Percentiles rank a stretch among this genome's conserved stretches.
These are phyloP conservation scores for Vombatus ursinus DNA, from an alignment of 2,113 vertebrate genomes.

Conservation along the genomic window DNA sequence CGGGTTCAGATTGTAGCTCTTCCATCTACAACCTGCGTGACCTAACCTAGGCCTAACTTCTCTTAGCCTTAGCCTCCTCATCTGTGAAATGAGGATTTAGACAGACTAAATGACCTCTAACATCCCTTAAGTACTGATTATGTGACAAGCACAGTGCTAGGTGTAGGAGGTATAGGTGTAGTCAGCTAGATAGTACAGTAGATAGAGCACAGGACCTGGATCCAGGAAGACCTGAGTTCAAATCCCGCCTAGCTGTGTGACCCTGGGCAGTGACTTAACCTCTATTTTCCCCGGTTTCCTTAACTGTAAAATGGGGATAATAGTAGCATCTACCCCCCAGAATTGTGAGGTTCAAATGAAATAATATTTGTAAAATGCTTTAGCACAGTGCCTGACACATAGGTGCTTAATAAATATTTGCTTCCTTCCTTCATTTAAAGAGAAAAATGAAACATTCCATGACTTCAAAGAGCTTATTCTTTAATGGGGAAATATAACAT, in stretches of 20 bases:
- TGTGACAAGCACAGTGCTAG: background rate
- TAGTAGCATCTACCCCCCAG: too few relatives aligned
- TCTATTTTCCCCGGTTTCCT: background rate
- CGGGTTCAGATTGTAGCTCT: background rate
- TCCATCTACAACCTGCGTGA: background rate
- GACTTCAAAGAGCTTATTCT: too few relatives aligned
- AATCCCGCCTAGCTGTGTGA: background rate
- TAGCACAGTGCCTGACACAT: too few relatives aligned
- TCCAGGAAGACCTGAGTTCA: background rate
- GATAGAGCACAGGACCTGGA: background rate
- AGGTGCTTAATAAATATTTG: too few relatives aligned
- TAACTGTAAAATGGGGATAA: background rate
- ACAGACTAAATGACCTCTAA: background rate
- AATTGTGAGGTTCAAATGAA: too few relatives aligned
- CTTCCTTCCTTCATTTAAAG: too few relatives aligned
- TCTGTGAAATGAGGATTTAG: background rate
- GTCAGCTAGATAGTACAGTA: background rate
- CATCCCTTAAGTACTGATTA: background rate
- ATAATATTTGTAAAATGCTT: too few relatives aligned
- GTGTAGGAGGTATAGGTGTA: background rate
- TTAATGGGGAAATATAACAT: too few relatives aligned
- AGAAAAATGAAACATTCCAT: too few relatives aligned
- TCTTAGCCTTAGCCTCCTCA: background rate
- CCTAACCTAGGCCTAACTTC: background rate
- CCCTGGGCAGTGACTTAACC: background rate